Conservation (phyloP, 37 sponge, comb jelly and placozoan species). For the Bolinopsis microptera region DNA sequence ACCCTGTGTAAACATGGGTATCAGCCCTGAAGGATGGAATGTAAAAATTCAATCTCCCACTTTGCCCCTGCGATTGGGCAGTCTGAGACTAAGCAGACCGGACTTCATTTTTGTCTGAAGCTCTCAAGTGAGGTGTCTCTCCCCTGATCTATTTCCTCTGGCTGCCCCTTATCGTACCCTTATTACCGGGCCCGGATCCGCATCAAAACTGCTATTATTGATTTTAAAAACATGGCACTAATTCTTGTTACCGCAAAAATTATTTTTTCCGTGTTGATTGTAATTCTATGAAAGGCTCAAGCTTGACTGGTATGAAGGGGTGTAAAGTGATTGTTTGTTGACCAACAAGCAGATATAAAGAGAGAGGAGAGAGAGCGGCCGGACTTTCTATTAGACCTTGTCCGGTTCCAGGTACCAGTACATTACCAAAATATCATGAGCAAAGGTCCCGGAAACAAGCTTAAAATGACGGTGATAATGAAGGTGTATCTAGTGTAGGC, state of each 20-base stretch:
- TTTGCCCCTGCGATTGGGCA: background rate
- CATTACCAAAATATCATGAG: background rate
- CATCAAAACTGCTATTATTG: background rate
- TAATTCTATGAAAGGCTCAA: background rate
- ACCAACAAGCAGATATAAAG: background rate
- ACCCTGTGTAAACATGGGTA: background rate
- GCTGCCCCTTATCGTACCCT: background rate
- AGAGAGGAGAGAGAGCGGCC: too few species aligned
- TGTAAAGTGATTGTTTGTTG: background rate
- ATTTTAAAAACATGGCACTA: background rate
- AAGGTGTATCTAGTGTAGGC: background rate
- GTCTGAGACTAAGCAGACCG: background rate
- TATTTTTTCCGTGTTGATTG: background rate
- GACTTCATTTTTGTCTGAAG: background rate
- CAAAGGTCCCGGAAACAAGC: background rate
- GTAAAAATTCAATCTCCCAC: background rate
- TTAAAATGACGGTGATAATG: background rate
- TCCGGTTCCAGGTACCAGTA: background rate
- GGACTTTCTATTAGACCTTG: too few species aligned
- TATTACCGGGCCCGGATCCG: background rate
- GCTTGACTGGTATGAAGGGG: background rate
- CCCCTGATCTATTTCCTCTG: background rate
- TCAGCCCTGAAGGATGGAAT: background rate
- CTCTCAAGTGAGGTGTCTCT: background rate
- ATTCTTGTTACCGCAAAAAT: background rate